Percentiles rank a stretch among this genome's conserved stretches.
Conservation (phyloP, 2,113 vertebrate genomes). For the Prietella phreatophila region DNA sequence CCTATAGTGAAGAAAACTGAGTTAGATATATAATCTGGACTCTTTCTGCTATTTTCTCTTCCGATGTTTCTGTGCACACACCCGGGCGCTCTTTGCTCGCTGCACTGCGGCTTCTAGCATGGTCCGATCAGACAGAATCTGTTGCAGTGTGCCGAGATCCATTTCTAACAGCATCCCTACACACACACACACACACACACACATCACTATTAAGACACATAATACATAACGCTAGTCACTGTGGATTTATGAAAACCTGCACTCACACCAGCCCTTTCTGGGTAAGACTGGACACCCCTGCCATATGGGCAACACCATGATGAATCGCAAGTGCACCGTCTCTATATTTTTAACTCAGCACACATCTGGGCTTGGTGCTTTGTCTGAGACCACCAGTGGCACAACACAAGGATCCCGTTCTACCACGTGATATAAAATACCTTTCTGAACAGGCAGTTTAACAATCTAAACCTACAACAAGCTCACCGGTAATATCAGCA, state of each 20-base stretch:
- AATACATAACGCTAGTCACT: background rate
- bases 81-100: constrained; percentile 69
- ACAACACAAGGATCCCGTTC: no score
- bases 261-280: no score
- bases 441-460: background rate
- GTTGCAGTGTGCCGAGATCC: constrained; percentile 62
- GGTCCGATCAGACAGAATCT: constrained; percentile 64
- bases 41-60: background rate
- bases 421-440: background rate
- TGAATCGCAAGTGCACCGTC: no score
- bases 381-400: no score
- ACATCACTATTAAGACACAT: background rate
- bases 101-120: constrained; percentile 70
- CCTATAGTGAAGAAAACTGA: background rate
- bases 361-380: no score
- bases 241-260: no score
- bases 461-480: background rate
- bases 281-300: no score
- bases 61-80: background rate
- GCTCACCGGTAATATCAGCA: constrained; percentile 75
- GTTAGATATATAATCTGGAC: background rate
- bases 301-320: no score
- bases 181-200: no score
- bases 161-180: constrained; percentile 79
- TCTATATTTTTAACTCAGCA: no score